Evolutionary conservation across 2,797 vertebrate species (phyloP).

Genomic region (Gadopsis marmoratus): DNA sequence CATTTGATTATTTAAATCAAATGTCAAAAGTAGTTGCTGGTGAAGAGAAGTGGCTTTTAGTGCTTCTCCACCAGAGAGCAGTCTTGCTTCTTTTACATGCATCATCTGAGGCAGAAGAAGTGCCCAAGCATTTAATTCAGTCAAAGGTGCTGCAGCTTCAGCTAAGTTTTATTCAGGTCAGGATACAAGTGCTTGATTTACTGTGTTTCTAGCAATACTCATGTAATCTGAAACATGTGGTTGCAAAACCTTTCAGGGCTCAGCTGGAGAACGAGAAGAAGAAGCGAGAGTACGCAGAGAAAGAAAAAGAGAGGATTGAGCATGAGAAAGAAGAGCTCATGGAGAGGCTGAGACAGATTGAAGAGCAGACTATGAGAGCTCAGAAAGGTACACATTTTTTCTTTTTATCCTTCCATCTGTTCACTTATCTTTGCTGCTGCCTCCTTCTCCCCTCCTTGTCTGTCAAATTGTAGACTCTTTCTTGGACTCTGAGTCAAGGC

Average conservation of each 20-base stretch:
- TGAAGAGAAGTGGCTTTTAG: not conserved
- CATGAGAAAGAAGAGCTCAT: slow-evolving; percentile 97
- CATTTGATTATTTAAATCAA: not conserved
- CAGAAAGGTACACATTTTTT: slow-evolving; percentile 89
- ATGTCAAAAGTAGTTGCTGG: not conserved
- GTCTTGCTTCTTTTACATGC: slow-evolving; percentile 12
- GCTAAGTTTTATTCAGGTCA: not conserved
- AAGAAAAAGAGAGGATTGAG: slow-evolving; percentile 97
- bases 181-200: not conserved
- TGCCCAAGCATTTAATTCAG: not conserved
- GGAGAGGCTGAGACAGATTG: slow-evolving; percentile 93
- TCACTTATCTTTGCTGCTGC: not conserved
- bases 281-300: slow-evolving; percentile 95
- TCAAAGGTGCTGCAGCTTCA: not conserved
- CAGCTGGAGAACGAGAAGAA: slow-evolving; percentile 98
- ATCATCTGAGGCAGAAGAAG: not conserved
- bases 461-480: not conserved
- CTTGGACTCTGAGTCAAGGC: not conserved
- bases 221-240: not conserved
- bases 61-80: slow-evolving; percentile 49
- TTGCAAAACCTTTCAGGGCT: slow-evolving; percentile 83
- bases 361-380: slow-evolving; percentile 95
- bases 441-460: not conserved
- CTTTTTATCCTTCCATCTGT: slow-evolving; percentile 11
- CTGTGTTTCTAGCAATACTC: not conserved